A percentile compares a stretch with the other conserved stretches of the same genome.
Conservation (phyloP, 2,113 vertebrate species). For the Amia ocellicauda region DNA sequence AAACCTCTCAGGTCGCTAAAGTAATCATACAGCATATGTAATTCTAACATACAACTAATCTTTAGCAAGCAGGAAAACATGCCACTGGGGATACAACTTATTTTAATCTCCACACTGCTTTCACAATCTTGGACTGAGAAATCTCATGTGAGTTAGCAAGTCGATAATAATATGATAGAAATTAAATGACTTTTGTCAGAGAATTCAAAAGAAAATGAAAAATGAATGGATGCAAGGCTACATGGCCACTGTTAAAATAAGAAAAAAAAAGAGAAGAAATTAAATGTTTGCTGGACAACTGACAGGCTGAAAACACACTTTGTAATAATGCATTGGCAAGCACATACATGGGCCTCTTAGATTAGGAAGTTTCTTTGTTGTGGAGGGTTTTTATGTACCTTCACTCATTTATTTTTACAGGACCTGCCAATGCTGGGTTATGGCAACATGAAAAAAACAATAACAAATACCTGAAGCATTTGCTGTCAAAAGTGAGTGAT, state of each 20-base stretch:
- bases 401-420: too few species aligned
- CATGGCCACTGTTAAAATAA: not conserved
- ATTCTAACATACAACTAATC: constrained; percentile 29
- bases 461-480: too few species aligned
- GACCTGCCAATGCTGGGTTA: too few species aligned
- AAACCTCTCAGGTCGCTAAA: not conserved
- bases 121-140: constrained; percentile 2
- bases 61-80: constrained; percentile 28
- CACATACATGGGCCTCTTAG: too few species aligned
- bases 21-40: constrained; percentile 20
- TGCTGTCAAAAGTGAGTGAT: too few species aligned
- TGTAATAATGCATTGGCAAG: not conserved
- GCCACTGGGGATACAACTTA: constrained; percentile 21
- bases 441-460: too few species aligned
- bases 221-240: constrained; percentile 19
- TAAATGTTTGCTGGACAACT: not conserved
- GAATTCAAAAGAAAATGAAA: constrained; percentile 27
- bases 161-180: constrained; percentile 32
- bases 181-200: constrained; percentile 33
- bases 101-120: constrained; percentile 20
- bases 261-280: not conserved
- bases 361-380: too few species aligned
- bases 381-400: too few species aligned
- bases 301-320: not conserved
- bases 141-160: constrained; percentile 24